These are phyloP conservation scores for Megastigmus dorsalis DNA, from an alignment of 2,888 invertebrate genomes.

Conservation along the genomic window DNA sequence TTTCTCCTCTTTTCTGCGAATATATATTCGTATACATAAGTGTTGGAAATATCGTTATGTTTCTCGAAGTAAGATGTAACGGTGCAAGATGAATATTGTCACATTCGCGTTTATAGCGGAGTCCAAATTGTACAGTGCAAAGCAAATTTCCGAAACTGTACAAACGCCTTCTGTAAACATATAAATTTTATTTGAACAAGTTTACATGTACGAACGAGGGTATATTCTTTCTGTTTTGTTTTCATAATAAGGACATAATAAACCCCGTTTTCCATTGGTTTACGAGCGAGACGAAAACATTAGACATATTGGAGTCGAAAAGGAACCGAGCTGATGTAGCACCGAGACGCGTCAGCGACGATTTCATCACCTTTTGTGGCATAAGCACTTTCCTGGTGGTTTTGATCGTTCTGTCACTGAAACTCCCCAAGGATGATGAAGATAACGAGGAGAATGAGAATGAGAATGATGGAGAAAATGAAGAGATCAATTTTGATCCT, in stretches of 20 bases:
- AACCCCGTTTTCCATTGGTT: conserved; percentile 47
- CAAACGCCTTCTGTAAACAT: no score
- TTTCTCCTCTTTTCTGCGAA: no score
- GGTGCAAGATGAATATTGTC: no score
- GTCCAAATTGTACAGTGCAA: no score
- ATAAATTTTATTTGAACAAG: no score
- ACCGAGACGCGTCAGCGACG: conserved; percentile 54
- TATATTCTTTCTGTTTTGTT: no score
- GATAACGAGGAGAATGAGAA: conserved; percentile 20
- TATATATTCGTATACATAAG: no score
- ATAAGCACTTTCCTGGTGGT: conserved; percentile 60
- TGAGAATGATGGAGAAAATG: neutral
- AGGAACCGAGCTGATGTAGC: conserved; percentile 41
- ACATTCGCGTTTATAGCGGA: no score
- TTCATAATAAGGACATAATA: conserved; percentile 55
- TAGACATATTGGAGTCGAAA: conserved; percentile 16
- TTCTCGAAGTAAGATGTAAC: no score
- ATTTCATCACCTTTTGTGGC: conserved; percentile 59
- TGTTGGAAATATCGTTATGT: no score
- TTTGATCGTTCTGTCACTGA: conserved; percentile 59
- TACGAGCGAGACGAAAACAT: conserved; percentile 16
- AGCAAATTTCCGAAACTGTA: no score
- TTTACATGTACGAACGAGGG: no score
- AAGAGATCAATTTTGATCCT: conserved; percentile 16
- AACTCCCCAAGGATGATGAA: conserved; percentile 53